Conservation (phyloP, 2,797 vertebrate genomes). For the Malacoraja senta region DNA sequence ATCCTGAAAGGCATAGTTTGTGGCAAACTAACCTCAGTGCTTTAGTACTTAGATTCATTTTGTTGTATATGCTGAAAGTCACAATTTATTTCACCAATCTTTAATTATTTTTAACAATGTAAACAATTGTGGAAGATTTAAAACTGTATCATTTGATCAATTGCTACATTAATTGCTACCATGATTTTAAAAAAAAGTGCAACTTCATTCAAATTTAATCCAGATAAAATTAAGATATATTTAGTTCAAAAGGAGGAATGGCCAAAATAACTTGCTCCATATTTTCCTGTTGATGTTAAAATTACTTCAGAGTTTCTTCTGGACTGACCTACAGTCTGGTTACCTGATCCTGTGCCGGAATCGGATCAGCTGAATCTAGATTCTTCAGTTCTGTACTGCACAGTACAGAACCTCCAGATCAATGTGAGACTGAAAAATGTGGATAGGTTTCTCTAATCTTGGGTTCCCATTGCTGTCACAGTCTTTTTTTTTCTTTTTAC, state of each 20-base stretch:
- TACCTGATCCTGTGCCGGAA: not conserved
- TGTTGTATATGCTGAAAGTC: not conserved
- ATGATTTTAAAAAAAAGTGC: not conserved
- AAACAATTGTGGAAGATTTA: not conserved
- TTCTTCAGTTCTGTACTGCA: not conserved
- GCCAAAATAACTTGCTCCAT: not conserved
- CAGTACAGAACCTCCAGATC: not conserved
- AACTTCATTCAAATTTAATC: not conserved
- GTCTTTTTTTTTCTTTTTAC: too few species aligned
- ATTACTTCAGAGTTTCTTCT: not conserved
- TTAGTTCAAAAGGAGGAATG: not conserved
- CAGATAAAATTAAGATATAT: not conserved
- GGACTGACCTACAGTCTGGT: not conserved
- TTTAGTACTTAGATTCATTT: not conserved
- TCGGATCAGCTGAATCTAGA: not conserved
- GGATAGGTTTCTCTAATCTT: too few species aligned
- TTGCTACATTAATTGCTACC: not conserved
- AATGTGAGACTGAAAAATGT: too few species aligned
- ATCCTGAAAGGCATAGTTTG: not conserved
- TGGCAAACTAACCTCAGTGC: not conserved
- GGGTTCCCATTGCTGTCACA: too few species aligned
- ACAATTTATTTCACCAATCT: not conserved
- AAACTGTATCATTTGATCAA: not conserved
- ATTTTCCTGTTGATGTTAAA: not conserved
- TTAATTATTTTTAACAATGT: not conserved